Conservation (phyloP, 2,888 invertebrate genomes). For the Lobophora halterata region DNA sequence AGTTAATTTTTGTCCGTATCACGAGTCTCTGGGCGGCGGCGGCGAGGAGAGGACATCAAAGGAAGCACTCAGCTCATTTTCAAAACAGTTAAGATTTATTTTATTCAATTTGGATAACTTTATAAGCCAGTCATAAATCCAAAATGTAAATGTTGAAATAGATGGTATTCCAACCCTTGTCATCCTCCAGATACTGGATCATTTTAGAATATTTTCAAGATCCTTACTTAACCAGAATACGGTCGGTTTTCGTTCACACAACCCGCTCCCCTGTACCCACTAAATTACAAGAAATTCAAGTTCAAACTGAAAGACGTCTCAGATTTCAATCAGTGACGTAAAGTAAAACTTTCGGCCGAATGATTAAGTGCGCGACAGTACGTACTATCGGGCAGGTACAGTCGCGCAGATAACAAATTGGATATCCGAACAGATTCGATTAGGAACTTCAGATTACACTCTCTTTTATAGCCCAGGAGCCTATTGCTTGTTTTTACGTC, state of each 20-base stretch:
- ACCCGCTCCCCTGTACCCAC: neutral
- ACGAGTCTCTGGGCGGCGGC: no score
- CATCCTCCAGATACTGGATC: no score
- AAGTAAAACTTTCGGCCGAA: conserved; percentile 5
- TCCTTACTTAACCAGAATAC: no score
- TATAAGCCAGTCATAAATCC: no score
- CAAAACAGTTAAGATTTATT: no score
- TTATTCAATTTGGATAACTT: no score
- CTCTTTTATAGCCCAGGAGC: conserved; percentile 16
- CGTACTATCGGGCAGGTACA: conserved; percentile 18
- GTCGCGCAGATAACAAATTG: conserved; percentile 28
- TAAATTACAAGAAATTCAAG: conserved; percentile 4
- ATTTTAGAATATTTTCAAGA: no score
- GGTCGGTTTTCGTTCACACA: conserved; percentile 1
- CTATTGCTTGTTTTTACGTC: neutral
- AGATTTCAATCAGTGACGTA: conserved; percentile 10
- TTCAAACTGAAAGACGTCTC: conserved; percentile 1
- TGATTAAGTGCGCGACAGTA: conserved; percentile 19
- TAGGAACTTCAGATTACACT: conserved; percentile 27
- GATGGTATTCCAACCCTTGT: no score
- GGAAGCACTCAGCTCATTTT: no score
- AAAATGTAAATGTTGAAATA: no score
- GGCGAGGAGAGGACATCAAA: no score
- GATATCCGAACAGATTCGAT: conserved; percentile 29
- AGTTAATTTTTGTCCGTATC: no score